A percentile compares a stretch with the other conserved stretches of the same genome.
Conservation (phyloP, 1,140 invertebrate species). For the Cecropterus lyciades region DNA sequence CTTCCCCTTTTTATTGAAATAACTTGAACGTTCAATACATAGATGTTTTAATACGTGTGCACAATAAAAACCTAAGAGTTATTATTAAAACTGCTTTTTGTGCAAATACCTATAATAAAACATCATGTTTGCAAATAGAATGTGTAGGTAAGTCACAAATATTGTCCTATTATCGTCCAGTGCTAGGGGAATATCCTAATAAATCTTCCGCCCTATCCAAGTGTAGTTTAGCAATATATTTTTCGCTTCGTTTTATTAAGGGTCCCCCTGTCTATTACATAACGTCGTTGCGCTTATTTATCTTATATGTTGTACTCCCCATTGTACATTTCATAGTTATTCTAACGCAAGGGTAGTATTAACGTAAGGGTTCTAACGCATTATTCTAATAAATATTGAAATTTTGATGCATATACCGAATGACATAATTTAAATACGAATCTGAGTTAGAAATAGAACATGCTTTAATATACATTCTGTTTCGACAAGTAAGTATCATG, state of each 20-base stretch:
- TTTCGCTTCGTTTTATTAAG: neutral
- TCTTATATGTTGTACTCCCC: neutral
- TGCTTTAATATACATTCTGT: too few species aligned
- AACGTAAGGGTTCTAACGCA: neutral
- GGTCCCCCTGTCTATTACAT: constrained; percentile 13
- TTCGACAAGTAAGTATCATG: too few species aligned
- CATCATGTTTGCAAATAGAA: too few species aligned
- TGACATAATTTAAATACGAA: too few species aligned
- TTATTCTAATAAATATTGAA: neutral
- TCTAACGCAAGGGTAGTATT: neutral
- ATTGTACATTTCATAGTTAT: neutral
- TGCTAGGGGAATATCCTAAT: neutral
- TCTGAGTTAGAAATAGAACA: too few species aligned
- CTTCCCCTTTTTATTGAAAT: constrained; percentile 37
- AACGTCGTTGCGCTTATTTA: neutral
- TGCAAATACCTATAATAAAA: neutral
- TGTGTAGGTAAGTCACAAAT: too few species aligned
- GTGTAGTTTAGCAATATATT: neutral
- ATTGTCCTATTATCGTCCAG: neutral
- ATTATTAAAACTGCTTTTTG: too few species aligned
- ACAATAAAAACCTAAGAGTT: too few species aligned
- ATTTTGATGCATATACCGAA: too few species aligned
- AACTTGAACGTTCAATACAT: constrained; percentile 22
- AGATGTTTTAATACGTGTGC: neutral
- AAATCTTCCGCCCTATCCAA: constrained; percentile 13